Percentiles rank a stretch among this genome's conserved stretches.
These are phyloP conservation scores for Drosophila paulistorum DNA, from an alignment of 1,140 invertebrate species.

Conservation along the genomic window DNA sequence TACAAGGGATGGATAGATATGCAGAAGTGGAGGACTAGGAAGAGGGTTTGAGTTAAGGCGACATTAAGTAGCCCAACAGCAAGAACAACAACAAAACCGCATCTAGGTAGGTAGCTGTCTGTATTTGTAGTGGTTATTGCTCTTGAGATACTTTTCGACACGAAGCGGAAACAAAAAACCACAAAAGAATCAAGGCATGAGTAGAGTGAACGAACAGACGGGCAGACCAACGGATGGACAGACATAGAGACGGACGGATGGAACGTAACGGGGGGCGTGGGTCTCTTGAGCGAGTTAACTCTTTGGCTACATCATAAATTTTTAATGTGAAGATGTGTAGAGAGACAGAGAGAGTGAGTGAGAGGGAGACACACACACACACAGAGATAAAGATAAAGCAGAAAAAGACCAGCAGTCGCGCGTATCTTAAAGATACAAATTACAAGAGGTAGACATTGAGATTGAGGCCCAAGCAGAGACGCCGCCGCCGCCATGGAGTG, in stretches of 20 bases:
- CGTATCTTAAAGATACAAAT: slow-evolving; percentile 80
- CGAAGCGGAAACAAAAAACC: slow-evolving; percentile 70
- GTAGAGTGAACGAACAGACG: slow-evolving; percentile 30
- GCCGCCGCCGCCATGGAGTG: slow-evolving; percentile 34
- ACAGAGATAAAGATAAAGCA: slow-evolving; percentile 24
- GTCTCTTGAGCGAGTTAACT: slow-evolving; percentile 69
- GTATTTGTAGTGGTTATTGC: slow-evolving; percentile 54
- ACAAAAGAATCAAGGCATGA: slow-evolving; percentile 43
- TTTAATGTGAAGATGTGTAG: slow-evolving; percentile 70
- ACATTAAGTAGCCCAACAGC: slow-evolving; percentile 63
- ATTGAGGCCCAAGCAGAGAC: slow-evolving; percentile 63
- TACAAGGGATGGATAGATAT: slow-evolving; percentile 9
- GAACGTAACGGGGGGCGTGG: slow-evolving; percentile 27
- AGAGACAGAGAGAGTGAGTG: slow-evolving; percentile 15
- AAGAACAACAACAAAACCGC: slow-evolving; percentile 53
- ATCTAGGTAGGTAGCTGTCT: slow-evolving; percentile 47
- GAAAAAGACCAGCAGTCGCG: slow-evolving; percentile 54
- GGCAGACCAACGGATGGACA: slow-evolving; percentile 29
- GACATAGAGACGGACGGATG: slow-evolving; percentile 19
- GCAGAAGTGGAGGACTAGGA: slow-evolving; percentile 1
- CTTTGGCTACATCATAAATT: slow-evolving; percentile 80
- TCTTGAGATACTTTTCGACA: slow-evolving; percentile 79
- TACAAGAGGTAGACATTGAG: slow-evolving; percentile 77
- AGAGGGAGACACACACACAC: slow-evolving; percentile 14
- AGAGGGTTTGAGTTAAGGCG: slow-evolving; percentile 50